Evolutionary conservation across 2,888 invertebrate species (phyloP), one percentile per base, ranked within the genome.

Genomic region (Baccha elongata): DNA sequence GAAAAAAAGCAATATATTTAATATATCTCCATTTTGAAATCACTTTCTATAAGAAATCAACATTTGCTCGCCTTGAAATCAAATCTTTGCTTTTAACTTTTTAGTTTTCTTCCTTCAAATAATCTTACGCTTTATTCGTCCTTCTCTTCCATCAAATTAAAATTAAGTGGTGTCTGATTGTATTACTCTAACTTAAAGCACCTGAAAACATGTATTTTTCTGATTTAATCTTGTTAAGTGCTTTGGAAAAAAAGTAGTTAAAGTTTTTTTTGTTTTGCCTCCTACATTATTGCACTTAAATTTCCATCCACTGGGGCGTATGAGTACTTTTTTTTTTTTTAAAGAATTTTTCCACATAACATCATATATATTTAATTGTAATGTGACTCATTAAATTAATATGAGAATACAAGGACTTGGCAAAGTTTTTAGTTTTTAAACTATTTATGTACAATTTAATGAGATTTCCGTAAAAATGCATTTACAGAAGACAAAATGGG

Each of bases 221-320:
- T 29, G 44, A 60, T 60, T 44, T 44, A 60, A 60, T 60, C 44
- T 44, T n/a, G 13, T 8, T 60, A 29, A 60, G 60, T 60, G 60
- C 60, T 60, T 42, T 42, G 29, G 17, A 60, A 32, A 15, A 44
- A 26, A 60, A 44, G 29, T 11, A 15, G 15, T 60, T 23, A 19
- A 58, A 40, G 13, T 35, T 53, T 32, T n/a, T 3, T n/a, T 40
- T 3, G 21, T 40, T 4, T 55, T 52, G 11, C 11, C n/a, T 46
- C 21, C 2, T 8, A 52, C 15, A 52, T 11, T 37, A 40, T 55
- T 10, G 23, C 37, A 37, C 55, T 55, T 3, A 40, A 37, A 42
- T 11, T 17, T 0, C 10, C 15, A 26, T 40, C 15, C 42, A 60
- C 60, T 60, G 19, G 17, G 42, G n/a, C 60, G 44, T 60, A 60